Conservation (phyloP, 2,888 invertebrate species). For the Maniola hyperantus region DNA sequence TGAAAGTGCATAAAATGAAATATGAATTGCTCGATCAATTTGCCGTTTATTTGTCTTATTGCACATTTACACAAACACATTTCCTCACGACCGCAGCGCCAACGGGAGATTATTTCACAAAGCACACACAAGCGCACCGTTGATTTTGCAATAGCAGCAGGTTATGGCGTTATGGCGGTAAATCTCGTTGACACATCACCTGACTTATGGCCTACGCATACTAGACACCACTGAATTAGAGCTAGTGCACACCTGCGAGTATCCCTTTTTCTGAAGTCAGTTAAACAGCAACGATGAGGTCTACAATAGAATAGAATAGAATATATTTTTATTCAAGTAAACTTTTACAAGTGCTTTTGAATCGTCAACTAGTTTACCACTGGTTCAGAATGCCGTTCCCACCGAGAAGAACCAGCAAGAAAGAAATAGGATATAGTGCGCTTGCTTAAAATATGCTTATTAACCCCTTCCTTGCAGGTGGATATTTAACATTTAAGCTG, state of each 20-base stretch:
- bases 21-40: constrained; percentile 8
- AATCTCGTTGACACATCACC: constrained; percentile 62
- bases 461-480: no score
- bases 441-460: no score
- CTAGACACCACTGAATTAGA: constrained; percentile 20
- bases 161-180: constrained; percentile 54
- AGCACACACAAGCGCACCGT: constrained; percentile 31
- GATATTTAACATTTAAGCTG: no score
- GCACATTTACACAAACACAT: constrained; percentile 25
- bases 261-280: background rate
- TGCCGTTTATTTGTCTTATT: constrained; percentile 20
- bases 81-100: constrained; percentile 28
- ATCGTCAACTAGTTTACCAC: no score
- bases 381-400: no score
- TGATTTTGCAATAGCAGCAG: constrained; percentile 62
- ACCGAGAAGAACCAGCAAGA: no score
- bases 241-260: background rate
- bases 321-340: no score
- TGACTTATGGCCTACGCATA: constrained; percentile 54
- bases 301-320: no score
- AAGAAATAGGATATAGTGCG: no score
- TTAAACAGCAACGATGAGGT: no score
- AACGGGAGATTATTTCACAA: constrained; percentile 33
- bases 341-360: no score
- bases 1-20: background rate